phyloP scores from a whole-genome alignment of 2,888 invertebrate species.

The Hylaea fasciaria region DNA sequence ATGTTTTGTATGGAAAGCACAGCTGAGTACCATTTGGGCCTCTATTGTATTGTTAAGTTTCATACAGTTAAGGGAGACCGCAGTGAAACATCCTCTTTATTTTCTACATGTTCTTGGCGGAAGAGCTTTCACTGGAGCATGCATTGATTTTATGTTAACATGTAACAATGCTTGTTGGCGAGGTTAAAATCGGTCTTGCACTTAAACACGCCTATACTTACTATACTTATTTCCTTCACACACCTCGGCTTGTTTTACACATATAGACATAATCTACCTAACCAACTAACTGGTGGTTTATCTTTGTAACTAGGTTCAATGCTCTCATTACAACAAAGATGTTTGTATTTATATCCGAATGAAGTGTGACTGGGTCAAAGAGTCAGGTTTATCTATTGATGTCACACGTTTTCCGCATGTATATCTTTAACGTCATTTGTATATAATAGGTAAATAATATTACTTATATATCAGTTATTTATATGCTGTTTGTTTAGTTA shows the following conservation, averaged over 20 bases:
- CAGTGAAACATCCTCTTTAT: no score
- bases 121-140: no score
- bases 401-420: conserved; percentile 56
- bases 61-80: background rate
- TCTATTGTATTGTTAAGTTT: background rate
- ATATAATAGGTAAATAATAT: no score
- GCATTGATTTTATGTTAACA: no score
- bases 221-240: no score
- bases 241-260: background rate
- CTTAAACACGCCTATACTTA: no score
- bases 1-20: conserved; percentile 15
- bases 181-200: no score
- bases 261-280: background rate
- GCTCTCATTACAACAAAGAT: conserved; percentile 44
- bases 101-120: no score
- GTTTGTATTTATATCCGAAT: conserved; percentile 44
- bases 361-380: conserved; percentile 67
- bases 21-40: conserved; percentile 5
- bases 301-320: conserved; percentile 52
- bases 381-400: conserved; percentile 60
- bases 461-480: no score
- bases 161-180: no score
- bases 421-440: conserved; percentile 39
- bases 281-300: background rate
- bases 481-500: no score